Base-by-base conservation (phyloP, 1,140 invertebrate species). In the Bombus confusus region DNA sequence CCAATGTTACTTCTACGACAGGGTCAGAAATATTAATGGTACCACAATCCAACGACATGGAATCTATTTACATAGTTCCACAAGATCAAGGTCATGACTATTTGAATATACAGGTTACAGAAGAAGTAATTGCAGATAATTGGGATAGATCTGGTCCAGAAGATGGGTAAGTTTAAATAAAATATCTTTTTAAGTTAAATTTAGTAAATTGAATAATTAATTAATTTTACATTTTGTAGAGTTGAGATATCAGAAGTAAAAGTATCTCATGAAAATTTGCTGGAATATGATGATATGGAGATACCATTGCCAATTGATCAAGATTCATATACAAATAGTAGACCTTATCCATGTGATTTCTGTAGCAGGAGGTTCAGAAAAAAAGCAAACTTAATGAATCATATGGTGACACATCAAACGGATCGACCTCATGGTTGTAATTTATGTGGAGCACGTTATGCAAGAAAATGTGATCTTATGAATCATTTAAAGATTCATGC, bases 271-370 rank as follows among this genome's bases (percentile, higher is more conserved):
- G 97, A 94, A 95, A 97, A 94, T 91, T 94, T 88, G 18, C 75
- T 95, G 6, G 95, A 96, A 91, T 96, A 96, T 89, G 97, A 97
- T 91, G 97, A 97, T 87, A 95, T 97, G 93, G 97, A 97, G 93
- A 97, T 98, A 74, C 97, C 97, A 18, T 94, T 98, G 87, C 97
- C 97, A 31, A 97, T 97, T 75, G 97, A 97, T 92, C 97, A 98
- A 95, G 97, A 98, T 94, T 96, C 97, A 84, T 98, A 98, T 91
- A 97, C 97, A 47, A 97, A 97, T 5, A 96, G 97, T 86, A 96
- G 97, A n/a, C 97, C 97, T 0, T 98, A 97, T 95, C 97, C 97
- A 0, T 98, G 98, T 91, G 97, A 98, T 91, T 98, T 98, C 92
- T 98, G 98, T 91, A 98, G 97, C 72, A 96, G 97, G 15, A 96